Conservation (phyloP, 2,797 vertebrate species). For the Buphagus erythrorhynchus region DNA sequence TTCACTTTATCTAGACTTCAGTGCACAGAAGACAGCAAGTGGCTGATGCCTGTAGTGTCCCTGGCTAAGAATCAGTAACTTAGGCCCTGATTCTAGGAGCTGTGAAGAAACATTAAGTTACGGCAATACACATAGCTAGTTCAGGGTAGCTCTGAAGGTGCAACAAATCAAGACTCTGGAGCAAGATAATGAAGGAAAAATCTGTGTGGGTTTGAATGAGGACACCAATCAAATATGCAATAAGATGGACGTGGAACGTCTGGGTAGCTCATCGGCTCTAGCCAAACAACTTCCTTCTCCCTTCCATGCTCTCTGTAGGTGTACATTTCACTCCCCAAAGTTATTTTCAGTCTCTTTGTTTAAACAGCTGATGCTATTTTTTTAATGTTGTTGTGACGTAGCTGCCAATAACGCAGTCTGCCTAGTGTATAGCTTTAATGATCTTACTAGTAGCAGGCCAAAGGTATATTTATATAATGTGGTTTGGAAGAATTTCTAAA, state of each 20-base stretch:
- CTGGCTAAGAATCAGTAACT: background rate
- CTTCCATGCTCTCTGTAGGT: background rate
- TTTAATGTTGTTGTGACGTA: slow-evolving; percentile 11
- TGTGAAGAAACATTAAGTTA: background rate
- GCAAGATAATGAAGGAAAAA: slow-evolving; percentile 1
- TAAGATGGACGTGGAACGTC: background rate
- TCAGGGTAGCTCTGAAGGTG: background rate
- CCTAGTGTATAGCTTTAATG: background rate
- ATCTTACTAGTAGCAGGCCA: background rate
- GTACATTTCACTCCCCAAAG: background rate
- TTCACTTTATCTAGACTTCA: background rate
- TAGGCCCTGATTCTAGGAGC: background rate
- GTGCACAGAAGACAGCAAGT: background rate
- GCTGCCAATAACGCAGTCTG: slow-evolving; percentile 32
- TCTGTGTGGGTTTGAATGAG: background rate
- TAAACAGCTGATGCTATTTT: background rate
- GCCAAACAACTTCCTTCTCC: background rate
- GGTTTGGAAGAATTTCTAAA: background rate
- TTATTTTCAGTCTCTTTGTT: background rate
- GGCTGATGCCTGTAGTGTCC: background rate
- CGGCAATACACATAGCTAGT: background rate
- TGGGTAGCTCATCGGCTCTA: background rate
- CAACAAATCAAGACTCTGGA: background rate
- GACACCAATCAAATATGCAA: background rate
- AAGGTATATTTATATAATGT: background rate